These are phyloP conservation scores for Vulpes ferrilata DNA, from an alignment of 2,113 vertebrate species.

Conservation along the genomic window DNA sequence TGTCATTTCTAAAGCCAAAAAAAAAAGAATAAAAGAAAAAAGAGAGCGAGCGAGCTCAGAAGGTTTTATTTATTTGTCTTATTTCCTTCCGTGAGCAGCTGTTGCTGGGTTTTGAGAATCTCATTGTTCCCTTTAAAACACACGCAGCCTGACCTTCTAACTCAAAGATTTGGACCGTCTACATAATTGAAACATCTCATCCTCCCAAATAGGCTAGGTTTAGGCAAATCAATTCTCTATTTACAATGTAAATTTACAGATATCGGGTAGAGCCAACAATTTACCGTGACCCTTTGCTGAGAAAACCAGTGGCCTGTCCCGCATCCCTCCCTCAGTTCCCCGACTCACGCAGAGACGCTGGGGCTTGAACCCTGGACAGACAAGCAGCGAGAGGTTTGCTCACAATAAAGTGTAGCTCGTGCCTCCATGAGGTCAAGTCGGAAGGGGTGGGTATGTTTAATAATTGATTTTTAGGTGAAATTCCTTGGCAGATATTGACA, in stretches of 20 bases:
- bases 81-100: slow-evolving; percentile 54
- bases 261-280: background rate
- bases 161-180: background rate
- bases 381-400: background rate
- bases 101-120: background rate
- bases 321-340: background rate
- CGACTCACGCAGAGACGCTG: background rate
- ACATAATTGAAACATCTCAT: background rate
- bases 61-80: slow-evolving; percentile 5
- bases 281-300: background rate
- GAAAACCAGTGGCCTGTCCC: background rate
- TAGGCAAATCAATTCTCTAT: background rate
- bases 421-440: slow-evolving; percentile 17
- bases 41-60: too few species aligned
- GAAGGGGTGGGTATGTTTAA: slow-evolving; percentile 23
- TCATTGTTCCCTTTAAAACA: slow-evolving; percentile 32
- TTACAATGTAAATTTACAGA: slow-evolving; percentile 8
- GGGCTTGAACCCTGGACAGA: background rate
- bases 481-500: background rate
- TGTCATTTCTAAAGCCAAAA: slow-evolving; percentile 45
- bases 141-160: background rate
- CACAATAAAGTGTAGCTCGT: background rate
- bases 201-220: background rate
- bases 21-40: background rate
- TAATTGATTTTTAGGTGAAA: slow-evolving; percentile 41